Base-by-base conservation (phyloP, 2,888 invertebrate species). In the Tortrix viridana region DNA sequence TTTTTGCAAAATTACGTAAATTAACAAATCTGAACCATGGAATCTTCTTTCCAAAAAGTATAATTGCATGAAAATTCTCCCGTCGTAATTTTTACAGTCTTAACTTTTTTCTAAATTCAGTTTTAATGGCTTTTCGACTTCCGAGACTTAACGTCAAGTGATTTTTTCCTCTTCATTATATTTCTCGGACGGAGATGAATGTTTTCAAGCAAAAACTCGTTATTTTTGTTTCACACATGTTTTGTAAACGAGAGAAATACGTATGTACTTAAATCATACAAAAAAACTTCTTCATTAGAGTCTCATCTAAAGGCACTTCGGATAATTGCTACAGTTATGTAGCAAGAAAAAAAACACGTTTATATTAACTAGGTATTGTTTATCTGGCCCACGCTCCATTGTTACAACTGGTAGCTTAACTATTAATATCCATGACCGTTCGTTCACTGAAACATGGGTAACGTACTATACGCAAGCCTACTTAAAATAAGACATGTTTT, bases 41-140 rank as follows among this genome's bases (percentile, higher is more conserved):
- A 32, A 32, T 32, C 20, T 43, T 5, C 44, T 20, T 50, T 14
- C 4, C 23, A n/a, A 50, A 61, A 37, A 44, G 9, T 22, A 46
- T 23, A 49, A 32, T 16, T 49, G 48, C 43, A 61, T 54, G 55
- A 14, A 16, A 48, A 49, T 43, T 43, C 32, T 19, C 22, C 52
- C 19, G 23, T 4, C 50, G 41, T 56, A 56, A 56, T 62, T 62
- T 49, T 50, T 56, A 52, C 44, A 53, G 50, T 26, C 32, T 32
- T 32, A 46, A 44, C 46, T 62, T 56, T 62, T 49, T 57, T 50
- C 16, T 46, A 20, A 56, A 12, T 38, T 50, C 44, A 20, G 38
- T 57, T 62, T 57, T 62, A 62, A 62, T 62, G 56, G 62, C 62
- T 52, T 57, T 50, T 56, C 56, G 50, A 53, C 53, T 63, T 58